A percentile compares a stretch with the other conserved stretches of the same genome.
Conservation (phyloP, 2,888 invertebrate species). For the Lepidocyrtinus sp. region DNA sequence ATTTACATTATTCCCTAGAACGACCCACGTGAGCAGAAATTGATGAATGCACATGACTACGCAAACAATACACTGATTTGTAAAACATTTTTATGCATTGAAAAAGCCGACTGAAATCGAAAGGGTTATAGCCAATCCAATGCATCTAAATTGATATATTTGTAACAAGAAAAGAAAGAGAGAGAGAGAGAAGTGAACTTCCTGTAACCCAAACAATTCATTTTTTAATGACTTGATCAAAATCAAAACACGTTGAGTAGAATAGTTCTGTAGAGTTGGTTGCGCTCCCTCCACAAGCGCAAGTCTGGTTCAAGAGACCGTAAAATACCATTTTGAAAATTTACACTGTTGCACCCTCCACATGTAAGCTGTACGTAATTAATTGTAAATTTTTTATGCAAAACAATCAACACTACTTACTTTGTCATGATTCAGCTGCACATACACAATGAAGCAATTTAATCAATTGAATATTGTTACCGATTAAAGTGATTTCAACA, state of each 20-base stretch:
- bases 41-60: slow-evolving; percentile 27
- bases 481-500: not conserved
- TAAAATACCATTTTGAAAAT: slow-evolving; percentile 21
- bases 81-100: slow-evolving; percentile 7
- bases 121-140: slow-evolving; percentile 1
- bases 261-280: not conserved
- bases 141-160: slow-evolving; percentile 19
- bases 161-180: slow-evolving; percentile 36
- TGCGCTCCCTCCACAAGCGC: not conserved
- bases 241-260: slow-evolving; percentile 30
- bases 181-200: slow-evolving; percentile 46
- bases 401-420: not conserved
- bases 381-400: too few relatives aligned
- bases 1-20: slow-evolving; percentile 18
- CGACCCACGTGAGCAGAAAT: slow-evolving; percentile 13
- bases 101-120: slow-evolving; percentile 16
- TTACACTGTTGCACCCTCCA: not conserved
- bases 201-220: slow-evolving; percentile 54
- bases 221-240: slow-evolving; percentile 50
- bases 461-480: not conserved
- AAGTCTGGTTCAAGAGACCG: slow-evolving; percentile 48
- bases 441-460: not conserved
- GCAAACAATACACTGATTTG: slow-evolving; percentile 7
- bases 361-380: too few relatives aligned
- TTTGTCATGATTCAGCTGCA: too few relatives aligned